These are phyloP conservation scores for Drosophila rellima DNA, from an alignment of 2,888 invertebrate species.

Conservation along the genomic window DNA sequence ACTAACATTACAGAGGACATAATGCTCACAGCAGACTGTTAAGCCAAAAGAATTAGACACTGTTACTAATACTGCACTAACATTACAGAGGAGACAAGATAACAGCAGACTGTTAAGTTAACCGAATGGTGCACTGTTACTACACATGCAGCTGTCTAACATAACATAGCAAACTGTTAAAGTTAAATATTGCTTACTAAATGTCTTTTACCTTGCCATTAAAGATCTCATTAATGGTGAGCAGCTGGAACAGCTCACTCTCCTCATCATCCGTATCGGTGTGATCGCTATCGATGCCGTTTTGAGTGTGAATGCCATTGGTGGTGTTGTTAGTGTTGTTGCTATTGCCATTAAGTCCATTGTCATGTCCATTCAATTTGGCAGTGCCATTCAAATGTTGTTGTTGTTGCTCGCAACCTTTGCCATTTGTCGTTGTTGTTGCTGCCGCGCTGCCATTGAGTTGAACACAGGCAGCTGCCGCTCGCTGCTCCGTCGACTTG, in stretches of 20 bases:
- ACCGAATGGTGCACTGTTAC: too few species aligned
- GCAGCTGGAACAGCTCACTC: slow-evolving; percentile 89
- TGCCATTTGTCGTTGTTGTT: slow-evolving; percentile 31
- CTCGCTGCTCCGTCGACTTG: slow-evolving; percentile 75
- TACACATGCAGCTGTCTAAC: too few species aligned
- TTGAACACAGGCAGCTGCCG: slow-evolving; percentile 56
- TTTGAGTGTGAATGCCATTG: slow-evolving; percentile 39
- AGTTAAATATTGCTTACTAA: background rate
- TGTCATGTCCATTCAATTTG: slow-evolving; percentile 59
- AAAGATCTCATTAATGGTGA: slow-evolving; percentile 98
- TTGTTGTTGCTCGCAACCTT: background rate
- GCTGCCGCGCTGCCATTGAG: slow-evolving; percentile 36
- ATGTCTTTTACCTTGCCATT: slow-evolving; percentile 90
- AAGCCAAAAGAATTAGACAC: too few species aligned
- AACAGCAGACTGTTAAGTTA: too few species aligned
- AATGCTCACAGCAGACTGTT: background rate
- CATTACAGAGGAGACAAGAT: too few species aligned
- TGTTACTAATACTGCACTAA: too few species aligned
- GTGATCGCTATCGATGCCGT: slow-evolving; percentile 72
- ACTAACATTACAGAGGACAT: background rate
- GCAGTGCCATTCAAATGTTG: slow-evolving; percentile 53
- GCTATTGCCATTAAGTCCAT: slow-evolving; percentile 50
- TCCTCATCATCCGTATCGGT: slow-evolving; percentile 75
- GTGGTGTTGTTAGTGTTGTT: slow-evolving; percentile 40
- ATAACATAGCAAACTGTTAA: too few species aligned